A percentile compares a stretch with the other conserved stretches of the same genome.
Conservation (phyloP, 1,140 invertebrate genomes). For the Acyrthosiphon pisum region DNA sequence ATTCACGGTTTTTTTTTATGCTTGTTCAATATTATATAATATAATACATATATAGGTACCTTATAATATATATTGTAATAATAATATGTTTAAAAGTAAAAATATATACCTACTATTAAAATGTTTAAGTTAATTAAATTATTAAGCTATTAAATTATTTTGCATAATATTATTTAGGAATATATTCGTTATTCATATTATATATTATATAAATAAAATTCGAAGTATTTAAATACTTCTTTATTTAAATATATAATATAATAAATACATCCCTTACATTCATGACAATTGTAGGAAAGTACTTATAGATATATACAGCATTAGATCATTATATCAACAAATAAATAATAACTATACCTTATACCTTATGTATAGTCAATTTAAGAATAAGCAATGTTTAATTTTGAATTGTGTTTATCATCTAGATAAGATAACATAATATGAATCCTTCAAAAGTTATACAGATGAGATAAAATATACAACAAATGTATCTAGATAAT, state of each 20-base stretch:
- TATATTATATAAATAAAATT: neutral
- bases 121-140: neutral
- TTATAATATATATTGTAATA: neutral
- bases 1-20: neutral
- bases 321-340: neutral
- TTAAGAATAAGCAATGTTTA: neutral
- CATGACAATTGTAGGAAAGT: neutral
- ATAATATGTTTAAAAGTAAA: neutral
- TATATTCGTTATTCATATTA: too few species aligned
- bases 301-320: neutral
- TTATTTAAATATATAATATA: neutral
- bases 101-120: neutral
- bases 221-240: neutral
- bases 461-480: too few species aligned
- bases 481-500: too few species aligned
- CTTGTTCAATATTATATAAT: too few species aligned
- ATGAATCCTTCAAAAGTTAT: too few species aligned
- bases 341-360: neutral
- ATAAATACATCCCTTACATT: neutral
- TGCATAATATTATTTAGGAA: neutral
- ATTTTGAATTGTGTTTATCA: neutral
- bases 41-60: too few species aligned
- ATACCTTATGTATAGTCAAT: neutral
- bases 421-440: too few species aligned
- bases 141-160: neutral